phyloP scores from a whole-genome alignment of 2,113 vertebrate genomes.

The Oxygymnocypris stewartii region DNA sequence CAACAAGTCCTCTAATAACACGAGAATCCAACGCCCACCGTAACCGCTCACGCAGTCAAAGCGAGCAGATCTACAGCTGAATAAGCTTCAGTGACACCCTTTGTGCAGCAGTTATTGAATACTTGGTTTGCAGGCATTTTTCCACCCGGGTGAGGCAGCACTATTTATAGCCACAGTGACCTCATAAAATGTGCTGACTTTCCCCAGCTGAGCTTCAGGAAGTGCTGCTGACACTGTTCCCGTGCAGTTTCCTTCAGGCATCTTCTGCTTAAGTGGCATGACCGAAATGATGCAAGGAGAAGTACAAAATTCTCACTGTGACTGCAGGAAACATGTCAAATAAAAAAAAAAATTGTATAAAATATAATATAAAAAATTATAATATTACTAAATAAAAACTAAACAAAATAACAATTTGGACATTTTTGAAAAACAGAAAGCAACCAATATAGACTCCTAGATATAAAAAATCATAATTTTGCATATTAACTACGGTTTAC shows the following conservation, averaged over 20 bases:
- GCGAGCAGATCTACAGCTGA: neutral
- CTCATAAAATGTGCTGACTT: conserved; percentile 45
- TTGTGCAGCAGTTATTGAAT: neutral
- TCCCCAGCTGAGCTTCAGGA: conserved; percentile 31
- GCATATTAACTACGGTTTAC: too few relatives aligned
- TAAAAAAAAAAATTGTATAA: too few relatives aligned
- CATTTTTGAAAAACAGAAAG: too few relatives aligned
- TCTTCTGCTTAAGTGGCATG: neutral
- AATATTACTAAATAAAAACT: too few relatives aligned
- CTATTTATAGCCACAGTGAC: conserved; percentile 35
- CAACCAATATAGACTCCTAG: too few relatives aligned
- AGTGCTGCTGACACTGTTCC: neutral
- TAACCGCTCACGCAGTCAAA: neutral
- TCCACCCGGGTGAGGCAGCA: neutral
- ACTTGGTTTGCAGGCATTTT: conserved; percentile 10
- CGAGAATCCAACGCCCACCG: neutral
- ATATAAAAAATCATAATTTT: too few relatives aligned
- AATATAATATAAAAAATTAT: too few relatives aligned
- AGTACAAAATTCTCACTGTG: too few relatives aligned
- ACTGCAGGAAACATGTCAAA: too few relatives aligned
- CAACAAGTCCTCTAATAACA: neutral
- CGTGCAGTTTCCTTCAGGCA: neutral
- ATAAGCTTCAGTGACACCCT: neutral
- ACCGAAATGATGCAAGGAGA: too few relatives aligned
- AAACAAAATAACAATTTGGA: too few relatives aligned